phyloP scores from a whole-genome alignment of 1,140 invertebrate genomes.

The Diorhabda sublineata region DNA sequence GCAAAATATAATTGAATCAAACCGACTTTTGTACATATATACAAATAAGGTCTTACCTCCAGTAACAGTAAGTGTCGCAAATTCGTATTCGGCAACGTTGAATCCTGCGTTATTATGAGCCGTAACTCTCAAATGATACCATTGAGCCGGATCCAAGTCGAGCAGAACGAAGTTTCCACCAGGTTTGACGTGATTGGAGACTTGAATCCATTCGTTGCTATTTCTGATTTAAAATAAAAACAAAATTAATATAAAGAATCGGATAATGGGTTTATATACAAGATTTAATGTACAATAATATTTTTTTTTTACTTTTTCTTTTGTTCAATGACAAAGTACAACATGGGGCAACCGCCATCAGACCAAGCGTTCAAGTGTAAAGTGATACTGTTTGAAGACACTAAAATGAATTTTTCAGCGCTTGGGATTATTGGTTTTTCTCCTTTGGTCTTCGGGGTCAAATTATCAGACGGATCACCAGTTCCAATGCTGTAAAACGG shows the following conservation, averaged over 20 bases:
- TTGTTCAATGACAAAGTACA: slow-evolving; percentile 93
- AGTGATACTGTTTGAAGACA: slow-evolving; percentile 86
- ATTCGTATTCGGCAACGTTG: slow-evolving; percentile 89
- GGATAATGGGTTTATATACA: slow-evolving; percentile 1
- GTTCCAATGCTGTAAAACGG: slow-evolving; percentile 70
- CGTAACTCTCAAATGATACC: slow-evolving; percentile 87
- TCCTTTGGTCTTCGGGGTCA: slow-evolving; percentile 82
- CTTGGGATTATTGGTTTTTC: slow-evolving; percentile 86
- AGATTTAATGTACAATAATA: slow-evolving; percentile 25
- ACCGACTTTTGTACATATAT: slow-evolving; percentile 17
- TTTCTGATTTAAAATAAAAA: slow-evolving; percentile 51
- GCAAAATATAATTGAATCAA: slow-evolving; percentile 13
- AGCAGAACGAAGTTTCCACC: slow-evolving; percentile 86
- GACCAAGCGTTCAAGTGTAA: slow-evolving; percentile 90
- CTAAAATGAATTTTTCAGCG: slow-evolving; percentile 84
- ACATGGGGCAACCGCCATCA: slow-evolving; percentile 92
- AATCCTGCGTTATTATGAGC: slow-evolving; percentile 95
- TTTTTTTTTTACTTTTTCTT: slow-evolving; percentile 72
- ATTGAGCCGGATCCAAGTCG: slow-evolving; percentile 87
- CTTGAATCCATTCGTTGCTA: slow-evolving; percentile 85
- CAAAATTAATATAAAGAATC: neutral
- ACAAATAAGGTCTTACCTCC: slow-evolving; percentile 65
- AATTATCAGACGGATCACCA: slow-evolving; percentile 79
- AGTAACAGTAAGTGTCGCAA: slow-evolving; percentile 88
- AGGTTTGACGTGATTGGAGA: slow-evolving; percentile 87